These are phyloP conservation scores for Eristalinus sepulchralis DNA, from an alignment of 2,888 invertebrate genomes.

Conservation along the genomic window DNA sequence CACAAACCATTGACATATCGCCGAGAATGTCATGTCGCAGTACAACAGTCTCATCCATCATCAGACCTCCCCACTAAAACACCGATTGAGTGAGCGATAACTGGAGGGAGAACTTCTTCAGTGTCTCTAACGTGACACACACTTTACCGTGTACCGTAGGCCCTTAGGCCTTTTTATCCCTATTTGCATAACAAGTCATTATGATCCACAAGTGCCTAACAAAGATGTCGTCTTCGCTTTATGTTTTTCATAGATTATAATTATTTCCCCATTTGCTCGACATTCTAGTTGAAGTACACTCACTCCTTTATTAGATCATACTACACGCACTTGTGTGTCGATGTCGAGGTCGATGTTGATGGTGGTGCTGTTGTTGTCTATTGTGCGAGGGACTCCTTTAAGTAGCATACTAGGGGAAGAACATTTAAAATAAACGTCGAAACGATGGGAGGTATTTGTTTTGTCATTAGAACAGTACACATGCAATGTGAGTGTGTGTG, in stretches of 20 bases:
- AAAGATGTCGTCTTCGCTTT: conserved; percentile 60
- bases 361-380: not conserved
- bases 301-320: conserved; percentile 35
- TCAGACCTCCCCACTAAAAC: not conserved
- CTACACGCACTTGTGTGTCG: conserved; percentile 19
- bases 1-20: not conserved
- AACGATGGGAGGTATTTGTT: conserved; percentile 77
- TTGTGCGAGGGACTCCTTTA: conserved; percentile 11
- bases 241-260: conserved; percentile 73
- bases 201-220: conserved; percentile 61
- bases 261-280: conserved; percentile 78
- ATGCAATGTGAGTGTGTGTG: conserved; percentile 45
- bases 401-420: not conserved
- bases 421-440: conserved; percentile 59
- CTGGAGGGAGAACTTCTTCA: not conserved
- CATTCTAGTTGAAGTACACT: conserved; percentile 68
- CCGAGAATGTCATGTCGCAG: not conserved
- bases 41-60: not conserved
- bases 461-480: conserved; percentile 79
- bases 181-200: conserved; percentile 71
- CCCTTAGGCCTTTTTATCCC: conserved; percentile 52
- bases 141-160: not conserved
- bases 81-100: not conserved
- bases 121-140: not conserved
- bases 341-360: not conserved